These are phyloP conservation scores for Oreochromis niloticus DNA, from an alignment of 2,113 vertebrate species.

Conservation along the genomic window DNA sequence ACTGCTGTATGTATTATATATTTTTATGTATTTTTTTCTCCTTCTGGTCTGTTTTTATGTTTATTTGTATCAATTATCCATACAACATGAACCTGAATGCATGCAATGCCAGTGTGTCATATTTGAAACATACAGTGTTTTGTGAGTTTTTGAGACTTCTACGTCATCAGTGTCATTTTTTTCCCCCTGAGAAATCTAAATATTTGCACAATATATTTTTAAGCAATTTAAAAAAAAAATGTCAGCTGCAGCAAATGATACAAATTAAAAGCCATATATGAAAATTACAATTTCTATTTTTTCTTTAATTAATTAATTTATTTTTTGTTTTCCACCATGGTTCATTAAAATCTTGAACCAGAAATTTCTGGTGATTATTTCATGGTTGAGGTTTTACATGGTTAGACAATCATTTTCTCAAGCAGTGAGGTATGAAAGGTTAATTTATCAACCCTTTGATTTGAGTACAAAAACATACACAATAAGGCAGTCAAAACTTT, in stretches of 20 bases:
- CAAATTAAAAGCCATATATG: not conserved
- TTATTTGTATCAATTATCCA: not conserved
- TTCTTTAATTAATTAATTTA: not conserved
- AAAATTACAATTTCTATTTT: not conserved
- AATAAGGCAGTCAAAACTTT: not conserved
- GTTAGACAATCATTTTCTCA: not conserved
- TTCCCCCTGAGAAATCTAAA: accelerated
- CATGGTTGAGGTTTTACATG: accelerated
- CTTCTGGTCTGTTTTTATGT: accelerated
- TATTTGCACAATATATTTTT: accelerated
- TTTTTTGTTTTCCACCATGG: not conserved
- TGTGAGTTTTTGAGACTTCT: not conserved
- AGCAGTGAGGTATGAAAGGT: not conserved
- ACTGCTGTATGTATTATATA: not conserved
- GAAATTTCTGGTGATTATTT: not conserved
- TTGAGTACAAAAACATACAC: not conserved
- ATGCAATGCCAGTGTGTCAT: not conserved
- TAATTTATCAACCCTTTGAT: not conserved
- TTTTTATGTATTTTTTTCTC: not conserved
- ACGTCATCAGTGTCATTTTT: not conserved
- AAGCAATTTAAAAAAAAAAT: not conserved
- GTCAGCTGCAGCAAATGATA: not conserved
- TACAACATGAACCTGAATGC: not conserved
- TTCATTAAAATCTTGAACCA: not conserved
- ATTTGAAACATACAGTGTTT: not conserved